phyloP scores from a whole-genome alignment of 2,113 vertebrate species.

The Ammodytes dubius region DNA sequence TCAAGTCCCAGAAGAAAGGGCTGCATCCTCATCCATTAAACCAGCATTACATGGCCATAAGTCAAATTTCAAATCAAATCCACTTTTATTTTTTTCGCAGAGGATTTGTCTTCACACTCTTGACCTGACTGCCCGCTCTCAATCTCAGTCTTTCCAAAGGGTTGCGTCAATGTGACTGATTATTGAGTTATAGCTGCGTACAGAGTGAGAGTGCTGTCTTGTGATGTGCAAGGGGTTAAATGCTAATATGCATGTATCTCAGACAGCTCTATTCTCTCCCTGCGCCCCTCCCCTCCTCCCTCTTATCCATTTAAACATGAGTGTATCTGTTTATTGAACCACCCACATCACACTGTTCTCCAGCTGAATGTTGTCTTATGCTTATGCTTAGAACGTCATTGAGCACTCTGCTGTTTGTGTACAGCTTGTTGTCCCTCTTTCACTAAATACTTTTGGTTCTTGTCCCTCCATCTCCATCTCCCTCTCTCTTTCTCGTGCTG shows the following conservation, averaged over 20 bases:
- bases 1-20: slow-evolving; percentile 53
- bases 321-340: slow-evolving; percentile 48
- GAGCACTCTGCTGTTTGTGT: slow-evolving; percentile 50
- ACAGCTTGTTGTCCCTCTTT: slow-evolving; percentile 44
- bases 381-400: slow-evolving; percentile 45
- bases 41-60: slow-evolving; percentile 50
- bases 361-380: slow-evolving; percentile 35
- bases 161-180: slow-evolving; percentile 69
- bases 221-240: slow-evolving; percentile 69
- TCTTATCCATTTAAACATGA: slow-evolving; percentile 76
- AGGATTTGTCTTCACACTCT: slow-evolving; percentile 51
- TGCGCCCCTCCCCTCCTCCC: background rate
- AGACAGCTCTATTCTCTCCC: slow-evolving; percentile 54
- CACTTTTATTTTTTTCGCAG: slow-evolving; percentile 15
- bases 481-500: slow-evolving; percentile 15
- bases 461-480: background rate
- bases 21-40: slow-evolving; percentile 53
- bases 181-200: slow-evolving; percentile 64
- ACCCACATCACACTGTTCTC: slow-evolving; percentile 42
- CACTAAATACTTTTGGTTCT: slow-evolving; percentile 10
- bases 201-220: slow-evolving; percentile 37
- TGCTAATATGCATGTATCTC: slow-evolving; percentile 61
- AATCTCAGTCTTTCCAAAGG: slow-evolving; percentile 43
- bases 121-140: slow-evolving; percentile 36
- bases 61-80: slow-evolving; percentile 40